Base-by-base conservation (phyloP, 2,888 invertebrate genomes). In the Agriotes lineatus region DNA sequence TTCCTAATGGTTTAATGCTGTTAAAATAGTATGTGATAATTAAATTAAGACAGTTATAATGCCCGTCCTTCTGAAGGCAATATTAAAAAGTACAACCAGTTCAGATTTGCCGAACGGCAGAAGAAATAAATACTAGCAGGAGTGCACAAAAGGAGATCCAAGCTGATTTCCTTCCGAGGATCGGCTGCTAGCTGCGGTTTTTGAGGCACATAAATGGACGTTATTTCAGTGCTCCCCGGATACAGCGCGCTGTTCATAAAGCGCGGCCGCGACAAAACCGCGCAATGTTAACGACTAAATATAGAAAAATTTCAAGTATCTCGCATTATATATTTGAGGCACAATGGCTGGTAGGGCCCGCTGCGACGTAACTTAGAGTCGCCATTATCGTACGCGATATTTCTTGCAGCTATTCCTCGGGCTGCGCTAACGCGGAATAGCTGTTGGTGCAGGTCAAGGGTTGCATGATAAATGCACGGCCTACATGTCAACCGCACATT, bases 401-500 rank as follows among this genome's bases (percentile, higher is more conserved):
- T 71, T 69, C 71, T 73, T 71, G 45, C 62, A 45, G 69, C 62
- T 57, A 69, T 66, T 69, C 69, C 69, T 69, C 18, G 52, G 66
- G 50, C 66, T 68, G 69, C 68, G 68, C 70, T 75, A 75, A 75
- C 71, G 74, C 72, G 72, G 70, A 76, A 75, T 74, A 71, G 72
- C 69, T 70, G 74, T 76, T 76, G 72, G 71, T 54, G 63, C 72
- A 76, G 76, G 76, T 76, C 76, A 73, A 59, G 73, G 72, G 72
- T 71, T 67, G 72, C 72, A 74, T 76, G 76, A 76, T 76, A 74
- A 75, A 77, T 75, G 77, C 71, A 70, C 69, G 71, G 69, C 72
- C 73, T 74, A 71, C 76, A 69, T 74, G 76, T 75, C 76, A 76
- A 76, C 75, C 75, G 72, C 76, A 76, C 73, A 74, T 74, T 70